Base-by-base conservation (phyloP, 2,888 invertebrate species). In the Steinernema carpocapsae region DNA sequence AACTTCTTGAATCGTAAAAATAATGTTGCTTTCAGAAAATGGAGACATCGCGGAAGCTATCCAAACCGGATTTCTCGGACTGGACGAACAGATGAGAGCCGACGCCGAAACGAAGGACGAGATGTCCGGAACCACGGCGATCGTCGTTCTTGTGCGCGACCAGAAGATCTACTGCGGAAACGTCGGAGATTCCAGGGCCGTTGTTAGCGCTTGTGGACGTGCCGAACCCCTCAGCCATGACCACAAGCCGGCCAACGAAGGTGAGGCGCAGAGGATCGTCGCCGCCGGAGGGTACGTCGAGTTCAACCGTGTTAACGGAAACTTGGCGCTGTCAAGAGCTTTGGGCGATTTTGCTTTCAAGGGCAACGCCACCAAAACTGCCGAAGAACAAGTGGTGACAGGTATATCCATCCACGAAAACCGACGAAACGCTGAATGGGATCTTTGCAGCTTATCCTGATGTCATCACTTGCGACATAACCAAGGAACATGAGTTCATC, bases 231-330 rank as follows among this genome's bases (percentile, higher is more conserved):
- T 92, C 43, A 96, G 95, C 10, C 91, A 92, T 84, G 99, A 99
- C 89, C 99, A 99, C 89, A 99, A 99, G 88, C 97, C 97, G 1
- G 93, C 92, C 87, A 93, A 95, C 87, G 93, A 93, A 78, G 91
- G 91, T 52, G 97, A 86, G 78, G 91, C 93, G 22, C 92, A 93
- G 77, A 91, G 99, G 83, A 99, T 99, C 83, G 88, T 89, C 45
- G 94, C 94, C 0, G 97, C 96, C 45, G 97, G 97, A 3, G 97
- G 97, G 71, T 97, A 94, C 93, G 97, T 99, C 0, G 95, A 97
- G 88, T 93, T 94, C 83, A 96, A 96, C 90, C 91, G 97, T 82
- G 97, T 99, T n/a, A 97, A 99, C 89, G 97, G 97, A 86, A 88
- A 88, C 73, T 90, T 99, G 80, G 97, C 99, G 0, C 90, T 99